These are phyloP conservation scores for Aphodius sticticus DNA, from an alignment of 2,888 invertebrate species.

Conservation along the genomic window DNA sequence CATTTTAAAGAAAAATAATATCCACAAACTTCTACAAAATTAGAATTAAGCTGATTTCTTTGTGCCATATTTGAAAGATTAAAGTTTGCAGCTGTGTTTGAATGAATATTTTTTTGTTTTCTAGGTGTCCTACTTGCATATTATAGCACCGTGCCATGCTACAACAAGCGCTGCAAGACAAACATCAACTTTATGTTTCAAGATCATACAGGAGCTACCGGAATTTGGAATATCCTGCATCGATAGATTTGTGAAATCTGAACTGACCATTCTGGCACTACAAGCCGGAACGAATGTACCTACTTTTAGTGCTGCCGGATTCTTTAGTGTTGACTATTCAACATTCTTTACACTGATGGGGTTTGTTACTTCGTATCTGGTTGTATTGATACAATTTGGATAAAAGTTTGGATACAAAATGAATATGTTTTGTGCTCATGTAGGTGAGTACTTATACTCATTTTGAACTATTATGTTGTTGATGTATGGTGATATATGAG, in stretches of 20 bases:
- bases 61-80: no score
- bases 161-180: slow-evolving; percentile 42
- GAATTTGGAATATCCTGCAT: slow-evolving; percentile 14
- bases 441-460: background rate
- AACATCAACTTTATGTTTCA: slow-evolving; percentile 42
- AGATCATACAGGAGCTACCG: slow-evolving; percentile 41
- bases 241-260: slow-evolving; percentile 34
- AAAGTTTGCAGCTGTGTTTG: no score
- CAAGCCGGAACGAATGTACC: slow-evolving; percentile 32
- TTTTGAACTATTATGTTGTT: background rate
- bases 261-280: slow-evolving; percentile 37
- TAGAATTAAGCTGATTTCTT: no score
- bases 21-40: no score
- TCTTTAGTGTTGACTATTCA: slow-evolving; percentile 39
- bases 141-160: slow-evolving; percentile 41
- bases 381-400: slow-evolving; percentile 41
- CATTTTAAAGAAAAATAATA: no score
- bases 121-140: slow-evolving; percentile 37
- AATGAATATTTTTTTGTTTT: background rate
- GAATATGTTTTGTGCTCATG: slow-evolving; percentile 10
- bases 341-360: slow-evolving; percentile 40
- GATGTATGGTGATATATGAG: background rate
- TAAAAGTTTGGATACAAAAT: no score
- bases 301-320: slow-evolving; percentile 40
- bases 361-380: slow-evolving; percentile 39